Evolutionary conservation across 2,888 invertebrate genomes (phyloP).

Genomic region (Xestia c-nigrum): DNA sequence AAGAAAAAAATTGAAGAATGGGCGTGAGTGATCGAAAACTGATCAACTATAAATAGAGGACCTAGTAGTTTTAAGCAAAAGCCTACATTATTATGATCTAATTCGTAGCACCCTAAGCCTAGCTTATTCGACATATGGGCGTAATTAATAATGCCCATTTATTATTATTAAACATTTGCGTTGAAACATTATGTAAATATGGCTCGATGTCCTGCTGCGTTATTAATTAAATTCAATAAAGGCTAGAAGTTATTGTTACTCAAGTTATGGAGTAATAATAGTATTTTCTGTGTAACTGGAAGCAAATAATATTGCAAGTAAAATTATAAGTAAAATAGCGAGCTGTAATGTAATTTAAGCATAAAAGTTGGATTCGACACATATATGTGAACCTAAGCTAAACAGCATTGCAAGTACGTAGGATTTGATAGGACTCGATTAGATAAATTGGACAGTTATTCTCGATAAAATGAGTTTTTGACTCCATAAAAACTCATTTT

Average conservation of each 20-base stretch:
- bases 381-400: background rate
- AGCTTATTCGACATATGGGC: conserved; percentile 34
- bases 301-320: background rate
- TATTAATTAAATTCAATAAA: conserved; percentile 53
- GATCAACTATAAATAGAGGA: background rate
- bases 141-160: conserved; percentile 39
- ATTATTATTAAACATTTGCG: conserved; percentile 22
- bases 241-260: conserved; percentile 11
- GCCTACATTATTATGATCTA: background rate
- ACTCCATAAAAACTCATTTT: no score
- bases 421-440: no score
- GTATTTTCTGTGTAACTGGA: conserved; percentile 5
- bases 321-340: background rate
- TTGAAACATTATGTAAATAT: conserved; percentile 38
- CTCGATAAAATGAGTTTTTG: no score
- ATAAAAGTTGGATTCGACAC: background rate
- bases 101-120: background rate
- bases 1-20: no score
- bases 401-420: no score
- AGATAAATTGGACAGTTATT: no score
- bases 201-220: conserved; percentile 37
- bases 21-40: background rate
- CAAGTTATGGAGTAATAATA: background rate
- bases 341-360: background rate
- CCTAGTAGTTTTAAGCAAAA: background rate